A percentile compares a stretch with the other conserved stretches of the same genome.
Evolutionary conservation across 2,888 invertebrate species (phyloP).

Genomic region (Polymixis lichenea): DNA sequence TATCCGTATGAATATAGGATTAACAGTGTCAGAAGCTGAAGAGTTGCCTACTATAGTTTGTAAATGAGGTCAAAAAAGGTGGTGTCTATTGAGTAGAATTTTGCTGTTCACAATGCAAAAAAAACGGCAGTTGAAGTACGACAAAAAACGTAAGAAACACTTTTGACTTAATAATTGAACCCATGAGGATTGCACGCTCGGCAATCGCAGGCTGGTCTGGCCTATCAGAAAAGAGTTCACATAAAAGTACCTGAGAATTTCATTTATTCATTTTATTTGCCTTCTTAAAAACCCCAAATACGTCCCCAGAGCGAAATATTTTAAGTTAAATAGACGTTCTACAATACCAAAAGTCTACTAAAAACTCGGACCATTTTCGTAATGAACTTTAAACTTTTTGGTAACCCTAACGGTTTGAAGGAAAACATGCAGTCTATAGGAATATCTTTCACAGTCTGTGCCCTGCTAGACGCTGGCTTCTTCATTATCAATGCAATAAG

Average conservation of each 20-base stretch:
- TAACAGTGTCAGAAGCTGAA: not conserved
- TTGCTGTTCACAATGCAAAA: not conserved
- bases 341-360: constrained; percentile 21
- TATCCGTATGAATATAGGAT: not conserved
- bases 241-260: constrained; percentile 8
- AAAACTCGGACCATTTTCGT: constrained; percentile 23
- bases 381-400: constrained; percentile 14
- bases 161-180: constrained; percentile 13
- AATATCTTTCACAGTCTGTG: constrained; percentile 35
- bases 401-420: constrained; percentile 1
- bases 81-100: not conserved
- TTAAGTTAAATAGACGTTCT: constrained; percentile 42
- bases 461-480: constrained; percentile 62
- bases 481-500: constrained; percentile 76
- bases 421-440: constrained; percentile 48
- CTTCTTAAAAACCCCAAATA: constrained; percentile 32
- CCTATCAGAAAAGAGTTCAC: constrained; percentile 10
- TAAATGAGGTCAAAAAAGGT: not conserved
- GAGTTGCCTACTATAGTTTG: not conserved
- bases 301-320: constrained; percentile 36
- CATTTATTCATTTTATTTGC: constrained; percentile 38
- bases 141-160: not conserved
- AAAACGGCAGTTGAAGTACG: not conserved
- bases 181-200: constrained; percentile 8
- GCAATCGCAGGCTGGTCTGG: not conserved